Percentiles rank a stretch among this genome's conserved stretches.
Evolutionary conservation across 2,113 vertebrate species (phyloP).

Genomic region (Zeus faber): DNA sequence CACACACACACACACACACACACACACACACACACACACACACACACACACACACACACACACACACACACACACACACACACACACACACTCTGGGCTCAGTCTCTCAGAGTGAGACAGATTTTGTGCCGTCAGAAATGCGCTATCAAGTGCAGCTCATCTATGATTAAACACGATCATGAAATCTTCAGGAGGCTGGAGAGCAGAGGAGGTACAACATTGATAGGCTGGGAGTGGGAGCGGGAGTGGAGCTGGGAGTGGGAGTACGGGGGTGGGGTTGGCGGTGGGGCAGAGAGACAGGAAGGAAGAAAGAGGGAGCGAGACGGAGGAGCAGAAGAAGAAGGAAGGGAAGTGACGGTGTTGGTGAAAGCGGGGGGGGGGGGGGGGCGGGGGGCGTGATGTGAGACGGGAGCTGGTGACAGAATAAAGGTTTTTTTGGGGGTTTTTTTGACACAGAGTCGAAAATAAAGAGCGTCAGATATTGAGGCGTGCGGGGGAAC

Average conservation of each 20-base stretch:
- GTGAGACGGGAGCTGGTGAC: not conserved
- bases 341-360: not conserved
- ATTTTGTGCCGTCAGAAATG: slow-evolving; percentile 37
- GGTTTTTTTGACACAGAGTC: slow-evolving; percentile 31
- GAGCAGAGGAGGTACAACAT: slow-evolving; percentile 37
- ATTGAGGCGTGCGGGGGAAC: no score
- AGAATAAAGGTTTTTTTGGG: no score
- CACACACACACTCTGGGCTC: no score
- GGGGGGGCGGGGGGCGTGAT: not conserved
- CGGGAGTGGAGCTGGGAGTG: slow-evolving; percentile 45
- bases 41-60: not conserved
- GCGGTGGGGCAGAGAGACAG: slow-evolving; percentile 17
- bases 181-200: slow-evolving; percentile 60
- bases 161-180: slow-evolving; percentile 67
- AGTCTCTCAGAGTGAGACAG: slow-evolving; percentile 17
- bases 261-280: slow-evolving; percentile 13
- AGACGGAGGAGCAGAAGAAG: slow-evolving; percentile 19
- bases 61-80: slow-evolving; percentile 16
- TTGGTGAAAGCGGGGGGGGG: not conserved
- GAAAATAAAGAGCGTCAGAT: slow-evolving; percentile 15
- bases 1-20: not conserved
- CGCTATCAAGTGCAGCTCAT: slow-evolving; percentile 59
- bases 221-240: slow-evolving; percentile 42
- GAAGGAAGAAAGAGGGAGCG: slow-evolving; percentile 34
- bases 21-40: not conserved